Evolutionary conservation across 2,888 invertebrate genomes (phyloP).

Genomic region (Hesperia comma): DNA sequence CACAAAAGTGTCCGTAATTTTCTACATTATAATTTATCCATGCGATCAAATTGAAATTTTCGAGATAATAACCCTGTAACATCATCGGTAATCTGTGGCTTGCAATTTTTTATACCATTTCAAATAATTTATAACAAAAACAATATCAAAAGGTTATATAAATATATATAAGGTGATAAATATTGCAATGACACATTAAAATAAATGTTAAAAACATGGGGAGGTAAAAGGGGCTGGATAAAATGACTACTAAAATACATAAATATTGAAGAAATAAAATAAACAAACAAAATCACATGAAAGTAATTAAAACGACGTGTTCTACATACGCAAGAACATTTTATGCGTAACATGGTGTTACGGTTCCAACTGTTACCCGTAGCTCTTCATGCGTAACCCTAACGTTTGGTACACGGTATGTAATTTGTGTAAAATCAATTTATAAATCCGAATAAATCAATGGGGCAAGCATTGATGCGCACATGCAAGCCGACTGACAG

Average conservation of each 20-base stretch:
- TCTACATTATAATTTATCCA: slow-evolving; percentile 20
- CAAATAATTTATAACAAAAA: neutral
- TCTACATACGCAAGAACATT: too few relatives aligned
- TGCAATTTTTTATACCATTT: slow-evolving; percentile 13
- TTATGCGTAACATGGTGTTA: neutral
- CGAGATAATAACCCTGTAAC: slow-evolving; percentile 34
- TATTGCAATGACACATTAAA: neutral
- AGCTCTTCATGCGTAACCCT: neutral
- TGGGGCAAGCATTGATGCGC: slow-evolving; percentile 7
- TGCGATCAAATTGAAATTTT: slow-evolving; percentile 33
- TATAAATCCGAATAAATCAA: neutral
- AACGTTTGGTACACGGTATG: neutral
- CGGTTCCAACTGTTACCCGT: neutral
- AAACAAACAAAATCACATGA: neutral
- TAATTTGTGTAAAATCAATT: neutral
- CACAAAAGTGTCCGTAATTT: slow-evolving; percentile 33
- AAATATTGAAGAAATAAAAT: neutral
- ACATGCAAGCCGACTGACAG: slow-evolving; percentile 18
- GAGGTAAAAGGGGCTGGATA: neutral
- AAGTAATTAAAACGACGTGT: neutral
- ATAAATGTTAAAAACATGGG: neutral
- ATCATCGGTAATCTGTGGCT: slow-evolving; percentile 40
- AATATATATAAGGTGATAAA: neutral
- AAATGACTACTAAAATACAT: neutral
- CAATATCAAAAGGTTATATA: neutral